A percentile compares a stretch with the other conserved stretches of the same genome.
Conservation (phyloP, 2,888 invertebrate genomes). For the Athalia circularis region DNA sequence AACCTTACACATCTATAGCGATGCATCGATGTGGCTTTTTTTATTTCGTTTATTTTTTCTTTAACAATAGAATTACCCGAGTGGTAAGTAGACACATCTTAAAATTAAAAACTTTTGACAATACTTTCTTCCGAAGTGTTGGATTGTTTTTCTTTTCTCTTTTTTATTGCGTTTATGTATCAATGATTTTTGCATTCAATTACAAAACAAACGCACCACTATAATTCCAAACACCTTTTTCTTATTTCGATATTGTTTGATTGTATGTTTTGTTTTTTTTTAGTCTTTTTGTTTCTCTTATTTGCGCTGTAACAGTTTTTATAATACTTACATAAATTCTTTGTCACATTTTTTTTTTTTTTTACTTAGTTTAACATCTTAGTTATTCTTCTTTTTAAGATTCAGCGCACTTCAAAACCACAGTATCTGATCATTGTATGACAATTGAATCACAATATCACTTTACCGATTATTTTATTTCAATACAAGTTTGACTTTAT, state of each 20-base stretch:
- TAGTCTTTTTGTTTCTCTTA: not conserved
- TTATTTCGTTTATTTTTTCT: too few species aligned
- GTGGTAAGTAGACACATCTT: not conserved
- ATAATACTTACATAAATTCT: conserved; percentile 17
- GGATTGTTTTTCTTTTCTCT: not conserved
- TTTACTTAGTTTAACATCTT: not conserved
- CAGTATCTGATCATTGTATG: not conserved
- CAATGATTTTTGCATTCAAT: not conserved
- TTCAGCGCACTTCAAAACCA: not conserved
- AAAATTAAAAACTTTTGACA: not conserved
- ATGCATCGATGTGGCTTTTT: too few species aligned
- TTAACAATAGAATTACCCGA: too few species aligned
- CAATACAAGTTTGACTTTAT: not conserved
- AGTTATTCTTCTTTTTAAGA: too few species aligned
- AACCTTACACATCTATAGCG: not conserved
- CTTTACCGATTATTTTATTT: not conserved
- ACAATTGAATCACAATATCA: not conserved
- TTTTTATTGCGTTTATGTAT: not conserved
- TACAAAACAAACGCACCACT: conserved; percentile 3
- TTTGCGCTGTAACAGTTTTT: conserved; percentile 15
- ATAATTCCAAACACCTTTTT: not conserved
- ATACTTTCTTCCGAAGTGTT: not conserved
- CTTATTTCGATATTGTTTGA: not conserved
- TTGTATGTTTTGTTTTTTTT: too few species aligned
- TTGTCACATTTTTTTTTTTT: not conserved